Percentiles rank a stretch among this genome's conserved stretches.
Evolutionary conservation across 2,113 vertebrate species (phyloP).

Genomic region (Oryzias melastigma): DNA sequence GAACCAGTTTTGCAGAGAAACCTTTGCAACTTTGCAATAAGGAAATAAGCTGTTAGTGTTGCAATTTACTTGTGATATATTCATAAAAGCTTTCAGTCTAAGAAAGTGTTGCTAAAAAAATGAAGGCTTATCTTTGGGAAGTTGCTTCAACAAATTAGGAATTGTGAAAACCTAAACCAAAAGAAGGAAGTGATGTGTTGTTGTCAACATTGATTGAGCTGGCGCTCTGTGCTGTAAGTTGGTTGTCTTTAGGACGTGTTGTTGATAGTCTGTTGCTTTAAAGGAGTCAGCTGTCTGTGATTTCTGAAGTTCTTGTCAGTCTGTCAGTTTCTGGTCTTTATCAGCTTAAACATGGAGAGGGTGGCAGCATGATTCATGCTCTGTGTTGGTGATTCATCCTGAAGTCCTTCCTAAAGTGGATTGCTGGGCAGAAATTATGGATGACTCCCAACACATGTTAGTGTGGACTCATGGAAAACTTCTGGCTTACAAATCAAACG

Average conservation of each 20-base stretch:
- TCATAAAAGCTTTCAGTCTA: background rate
- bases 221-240: conserved; percentile 5
- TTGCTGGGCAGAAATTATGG: conserved; percentile 20
- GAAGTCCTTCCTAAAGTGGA: conserved; percentile 38
- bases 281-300: too few relatives aligned
- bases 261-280: too few relatives aligned
- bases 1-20: too few relatives aligned
- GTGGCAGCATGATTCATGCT: conserved; percentile 40
- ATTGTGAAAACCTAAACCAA: conserved; percentile 58
- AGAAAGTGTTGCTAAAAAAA: background rate
- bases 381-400: conserved; percentile 36
- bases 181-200: conserved; percentile 55
- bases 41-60: background rate
- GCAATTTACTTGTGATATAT: background rate
- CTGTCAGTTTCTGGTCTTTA: background rate
- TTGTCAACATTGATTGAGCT: conserved; percentile 37
- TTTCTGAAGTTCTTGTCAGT: too few relatives aligned
- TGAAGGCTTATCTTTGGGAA: conserved; percentile 41
- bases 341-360: conserved; percentile 39
- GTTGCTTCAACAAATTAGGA: conserved; percentile 61
- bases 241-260: conserved; percentile 2
- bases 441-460: background rate
- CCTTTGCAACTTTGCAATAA: too few relatives aligned
- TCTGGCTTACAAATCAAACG: background rate
- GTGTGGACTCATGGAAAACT: background rate